phyloP scores from a whole-genome alignment of 2,797 vertebrate genomes.

The Tachyglossus aculeatus region DNA sequence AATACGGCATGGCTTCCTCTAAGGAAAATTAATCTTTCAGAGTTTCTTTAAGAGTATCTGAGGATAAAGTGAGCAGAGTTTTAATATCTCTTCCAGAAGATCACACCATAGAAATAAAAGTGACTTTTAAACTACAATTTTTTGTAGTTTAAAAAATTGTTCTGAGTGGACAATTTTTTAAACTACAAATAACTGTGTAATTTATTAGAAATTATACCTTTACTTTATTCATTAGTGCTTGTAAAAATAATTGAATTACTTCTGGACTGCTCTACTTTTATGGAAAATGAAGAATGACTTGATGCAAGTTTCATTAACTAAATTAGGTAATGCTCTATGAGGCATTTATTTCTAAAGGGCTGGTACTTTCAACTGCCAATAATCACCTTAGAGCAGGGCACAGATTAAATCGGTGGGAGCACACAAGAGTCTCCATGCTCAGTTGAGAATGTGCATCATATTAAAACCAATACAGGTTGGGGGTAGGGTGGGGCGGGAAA shows the following conservation, averaged over 20 bases:
- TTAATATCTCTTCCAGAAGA: constrained; percentile 43
- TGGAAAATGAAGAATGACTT: constrained; percentile 61
- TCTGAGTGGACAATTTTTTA: constrained; percentile 45
- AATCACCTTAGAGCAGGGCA: constrained; percentile 9
- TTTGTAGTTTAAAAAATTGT: too few relatives aligned
- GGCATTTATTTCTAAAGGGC: constrained; percentile 56
- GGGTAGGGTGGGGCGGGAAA: too few relatives aligned
- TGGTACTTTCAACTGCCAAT: constrained; percentile 43
- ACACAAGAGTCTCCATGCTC: constrained; percentile 26
- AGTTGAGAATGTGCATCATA: constrained; percentile 30
- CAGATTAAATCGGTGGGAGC: constrained; percentile 24
- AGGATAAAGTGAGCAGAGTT: constrained; percentile 30
- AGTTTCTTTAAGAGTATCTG: constrained; percentile 28
- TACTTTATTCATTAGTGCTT: constrained; percentile 63
- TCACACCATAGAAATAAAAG: constrained; percentile 41
- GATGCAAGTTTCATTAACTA: constrained; percentile 64
- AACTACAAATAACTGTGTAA: constrained; percentile 48
- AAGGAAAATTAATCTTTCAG: constrained; percentile 34
- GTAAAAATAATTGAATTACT: constrained; percentile 60
- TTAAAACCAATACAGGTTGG: too few relatives aligned
- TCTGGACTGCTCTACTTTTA: constrained; percentile 64
- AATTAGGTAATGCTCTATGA: constrained; percentile 61
- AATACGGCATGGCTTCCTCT: constrained; percentile 28
- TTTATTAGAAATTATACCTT: constrained; percentile 62
- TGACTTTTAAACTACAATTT: too few relatives aligned